Conservation (phyloP, 2,797 vertebrate genomes). For the Tiaroga cobitis region DNA sequence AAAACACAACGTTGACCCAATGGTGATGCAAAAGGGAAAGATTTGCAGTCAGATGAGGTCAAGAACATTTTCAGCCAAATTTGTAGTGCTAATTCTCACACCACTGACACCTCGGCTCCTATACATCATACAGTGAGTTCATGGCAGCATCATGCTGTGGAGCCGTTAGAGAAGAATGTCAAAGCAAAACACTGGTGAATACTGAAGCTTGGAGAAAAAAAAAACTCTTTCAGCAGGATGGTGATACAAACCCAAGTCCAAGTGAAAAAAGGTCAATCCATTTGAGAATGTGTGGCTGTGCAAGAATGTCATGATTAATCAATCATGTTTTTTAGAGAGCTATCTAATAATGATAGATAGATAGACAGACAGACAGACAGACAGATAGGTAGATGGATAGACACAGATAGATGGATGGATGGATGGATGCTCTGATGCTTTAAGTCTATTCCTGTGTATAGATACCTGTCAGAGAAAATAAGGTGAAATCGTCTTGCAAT, state of each 20-base stretch:
- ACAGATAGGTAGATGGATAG: too few species aligned
- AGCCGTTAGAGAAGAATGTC: background rate
- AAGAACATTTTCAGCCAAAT: background rate
- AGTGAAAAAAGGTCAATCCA: background rate
- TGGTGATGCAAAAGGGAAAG: background rate
- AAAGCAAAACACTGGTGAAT: background rate
- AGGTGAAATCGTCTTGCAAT: slow-evolving; percentile 8
- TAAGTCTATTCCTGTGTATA: background rate
- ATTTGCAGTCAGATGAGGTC: background rate
- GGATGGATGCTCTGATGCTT: background rate
- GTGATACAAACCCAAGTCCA: background rate
- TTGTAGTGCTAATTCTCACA: background rate
- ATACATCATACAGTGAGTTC: background rate
- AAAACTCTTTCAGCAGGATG: background rate
- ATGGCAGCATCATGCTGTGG: background rate
- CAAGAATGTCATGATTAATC: background rate
- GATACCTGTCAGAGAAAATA: slow-evolving; percentile 34
- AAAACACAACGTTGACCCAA: background rate
- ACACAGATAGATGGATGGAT: too few species aligned
- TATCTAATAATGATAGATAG: background rate
- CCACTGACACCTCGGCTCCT: background rate
- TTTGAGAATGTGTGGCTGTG: background rate
- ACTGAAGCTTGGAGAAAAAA: background rate
- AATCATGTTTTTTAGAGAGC: background rate
- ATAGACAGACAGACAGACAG: too few species aligned